phyloP scores from a whole-genome alignment of 2,797 vertebrate genomes.

The Epinephelus malabaricus region DNA sequence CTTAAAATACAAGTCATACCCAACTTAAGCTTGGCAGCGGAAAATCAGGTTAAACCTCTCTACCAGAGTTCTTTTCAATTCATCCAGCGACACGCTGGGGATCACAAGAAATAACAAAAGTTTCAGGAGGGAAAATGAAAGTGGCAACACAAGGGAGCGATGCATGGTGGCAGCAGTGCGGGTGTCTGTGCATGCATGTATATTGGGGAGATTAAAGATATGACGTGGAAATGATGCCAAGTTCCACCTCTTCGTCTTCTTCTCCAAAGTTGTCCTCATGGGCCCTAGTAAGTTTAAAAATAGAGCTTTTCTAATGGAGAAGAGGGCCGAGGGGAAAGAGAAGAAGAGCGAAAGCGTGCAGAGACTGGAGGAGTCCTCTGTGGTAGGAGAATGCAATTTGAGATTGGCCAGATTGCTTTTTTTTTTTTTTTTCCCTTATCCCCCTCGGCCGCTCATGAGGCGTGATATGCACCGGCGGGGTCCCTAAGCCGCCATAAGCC shows the following conservation, averaged over 20 bases:
- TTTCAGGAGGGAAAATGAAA: constrained; percentile 67
- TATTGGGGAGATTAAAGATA: constrained; percentile 67
- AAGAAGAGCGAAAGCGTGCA: constrained; percentile 49
- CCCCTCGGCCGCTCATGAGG: constrained; percentile 74
- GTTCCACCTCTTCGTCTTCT: constrained; percentile 70
- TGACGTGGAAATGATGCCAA: constrained; percentile 74
- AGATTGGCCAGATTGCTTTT: constrained; percentile 82
- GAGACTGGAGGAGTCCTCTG: constrained; percentile 69
- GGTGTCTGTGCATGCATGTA: constrained; percentile 33
- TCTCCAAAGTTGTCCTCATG: constrained; percentile 62
- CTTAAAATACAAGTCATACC: constrained; percentile 55
- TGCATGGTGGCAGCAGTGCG: constrained; percentile 36
- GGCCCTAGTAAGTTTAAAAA: constrained; percentile 77
- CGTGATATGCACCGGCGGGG: constrained; percentile 70
- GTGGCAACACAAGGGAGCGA: constrained; percentile 55
- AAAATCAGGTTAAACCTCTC: constrained; percentile 64
- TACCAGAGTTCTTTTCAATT: constrained; percentile 48
- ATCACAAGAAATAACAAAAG: constrained; percentile 71
- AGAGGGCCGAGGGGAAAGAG: constrained; percentile 71
- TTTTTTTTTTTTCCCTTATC: constrained; percentile 53
- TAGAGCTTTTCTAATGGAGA: constrained; percentile 81
- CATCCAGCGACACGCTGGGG: constrained; percentile 58
- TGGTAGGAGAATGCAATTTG: constrained; percentile 81
- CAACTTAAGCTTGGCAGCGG: constrained; percentile 40
- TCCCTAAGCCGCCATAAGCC: constrained; percentile 80